Conservation (phyloP, 2,113 vertebrate species). For the Podarcis raffonei region DNA sequence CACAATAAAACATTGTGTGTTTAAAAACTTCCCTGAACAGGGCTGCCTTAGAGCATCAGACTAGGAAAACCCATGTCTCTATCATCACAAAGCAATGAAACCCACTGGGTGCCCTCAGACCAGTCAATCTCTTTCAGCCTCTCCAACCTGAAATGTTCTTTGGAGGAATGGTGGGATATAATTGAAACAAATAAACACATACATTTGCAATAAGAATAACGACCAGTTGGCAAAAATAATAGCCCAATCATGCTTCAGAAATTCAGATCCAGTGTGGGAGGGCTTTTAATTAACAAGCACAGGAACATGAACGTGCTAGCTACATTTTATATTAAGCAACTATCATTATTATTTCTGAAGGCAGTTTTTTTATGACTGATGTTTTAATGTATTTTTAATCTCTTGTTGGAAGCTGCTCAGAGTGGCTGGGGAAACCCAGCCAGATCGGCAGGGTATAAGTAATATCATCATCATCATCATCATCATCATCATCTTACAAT, state of each 20-base stretch:
- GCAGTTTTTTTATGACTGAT: no score
- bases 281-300: not conserved
- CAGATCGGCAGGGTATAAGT: no score
- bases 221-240: not conserved
- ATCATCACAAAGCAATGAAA: not conserved
- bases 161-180: not conserved
- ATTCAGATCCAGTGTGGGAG: not conserved
- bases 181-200: not conserved
- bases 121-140: not conserved
- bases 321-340: no score
- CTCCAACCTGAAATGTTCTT: not conserved
- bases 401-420: no score
- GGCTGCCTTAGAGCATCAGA: not conserved
- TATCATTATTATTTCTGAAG: no score
- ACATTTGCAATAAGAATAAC: not conserved
- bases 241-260: not conserved
- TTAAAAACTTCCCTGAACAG: no score
- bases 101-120: no score
- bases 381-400: no score
- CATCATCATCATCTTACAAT: not conserved
- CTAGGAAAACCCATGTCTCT: not conserved
- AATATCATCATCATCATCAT: no score
- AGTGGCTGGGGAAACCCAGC: no score
- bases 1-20: no score
- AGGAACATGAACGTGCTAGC: no score